Evolutionary conservation across 2,888 invertebrate species (phyloP).

Genomic region (Seira sanloemensis): DNA sequence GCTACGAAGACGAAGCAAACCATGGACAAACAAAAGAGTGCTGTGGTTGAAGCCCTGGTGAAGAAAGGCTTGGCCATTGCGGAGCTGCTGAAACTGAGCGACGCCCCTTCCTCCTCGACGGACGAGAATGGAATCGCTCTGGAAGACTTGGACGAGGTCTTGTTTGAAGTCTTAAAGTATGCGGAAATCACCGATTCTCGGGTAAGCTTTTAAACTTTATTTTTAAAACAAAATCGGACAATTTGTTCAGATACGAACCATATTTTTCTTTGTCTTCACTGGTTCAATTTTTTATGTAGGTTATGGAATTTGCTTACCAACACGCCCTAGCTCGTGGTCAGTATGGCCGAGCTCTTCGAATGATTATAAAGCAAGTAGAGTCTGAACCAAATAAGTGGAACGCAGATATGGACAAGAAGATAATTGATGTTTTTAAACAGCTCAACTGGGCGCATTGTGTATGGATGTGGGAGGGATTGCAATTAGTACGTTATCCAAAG

Average conservation of each 20-base stretch:
- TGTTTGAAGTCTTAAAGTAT: conserved; percentile 87
- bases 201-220: conserved; percentile 77
- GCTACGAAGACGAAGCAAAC: conserved; percentile 86
- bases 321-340: conserved; percentile 87
- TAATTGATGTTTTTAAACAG: conserved; percentile 81
- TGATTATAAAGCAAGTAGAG: conserved; percentile 85
- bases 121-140: conserved; percentile 75
- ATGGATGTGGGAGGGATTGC: conserved; percentile 78
- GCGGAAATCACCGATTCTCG: conserved; percentile 87
- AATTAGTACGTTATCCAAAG: conserved; percentile 83
- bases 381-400: conserved; percentile 82
- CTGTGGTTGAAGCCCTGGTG: conserved; percentile 87
- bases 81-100: conserved; percentile 76
- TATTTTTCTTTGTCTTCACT: not conserved
- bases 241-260: not conserved
- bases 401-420: conserved; percentile 82
- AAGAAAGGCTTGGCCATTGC: conserved; percentile 85
- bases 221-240: not conserved
- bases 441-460: conserved; percentile 86
- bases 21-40: conserved; percentile 90
- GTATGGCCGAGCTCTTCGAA: conserved; percentile 88
- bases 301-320: conserved; percentile 87
- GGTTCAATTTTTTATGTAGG: conserved; percentile 79
- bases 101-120: conserved; percentile 74
- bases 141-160: conserved; percentile 80